Percentiles rank a stretch among this genome's conserved stretches.
Conservation (phyloP, 1,140 invertebrate species). For the Carposina sasakii region DNA sequence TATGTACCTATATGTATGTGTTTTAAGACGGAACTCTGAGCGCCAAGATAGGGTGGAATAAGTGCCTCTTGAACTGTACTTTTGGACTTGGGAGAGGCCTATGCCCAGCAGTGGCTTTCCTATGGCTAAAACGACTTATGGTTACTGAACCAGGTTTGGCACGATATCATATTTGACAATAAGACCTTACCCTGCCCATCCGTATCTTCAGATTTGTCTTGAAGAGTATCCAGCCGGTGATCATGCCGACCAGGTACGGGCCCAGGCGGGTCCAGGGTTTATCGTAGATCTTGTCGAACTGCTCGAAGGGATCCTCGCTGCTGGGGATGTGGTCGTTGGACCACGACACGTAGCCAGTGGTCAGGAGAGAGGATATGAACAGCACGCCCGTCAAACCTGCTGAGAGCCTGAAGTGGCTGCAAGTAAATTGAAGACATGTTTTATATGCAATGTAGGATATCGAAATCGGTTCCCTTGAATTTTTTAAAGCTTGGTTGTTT, state of each 20-base stretch:
- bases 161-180: not conserved
- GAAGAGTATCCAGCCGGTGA: constrained; percentile 86
- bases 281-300: constrained; percentile 91
- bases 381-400: constrained; percentile 76
- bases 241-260: constrained; percentile 88
- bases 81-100: too few relatives aligned
- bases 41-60: too few relatives aligned
- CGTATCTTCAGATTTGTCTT: constrained; percentile 86
- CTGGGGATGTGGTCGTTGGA: constrained; percentile 85
- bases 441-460: too few relatives aligned
- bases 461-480: too few relatives aligned
- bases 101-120: too few relatives aligned
- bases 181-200: constrained; percentile 77
- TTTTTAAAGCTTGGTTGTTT: too few relatives aligned
- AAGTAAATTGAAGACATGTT: too few relatives aligned
- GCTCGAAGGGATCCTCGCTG: constrained; percentile 84
- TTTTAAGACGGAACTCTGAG: too few relatives aligned
- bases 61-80: too few relatives aligned
- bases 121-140: too few relatives aligned
- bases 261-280: constrained; percentile 89
- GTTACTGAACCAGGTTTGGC: too few relatives aligned
- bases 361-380: constrained; percentile 82
- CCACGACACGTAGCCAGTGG: constrained; percentile 85
- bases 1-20: too few relatives aligned
- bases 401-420: constrained; percentile 83